These are phyloP conservation scores for Lasioglossum vierecki DNA, from an alignment of 2,888 invertebrate genomes.

Conservation along the genomic window DNA sequence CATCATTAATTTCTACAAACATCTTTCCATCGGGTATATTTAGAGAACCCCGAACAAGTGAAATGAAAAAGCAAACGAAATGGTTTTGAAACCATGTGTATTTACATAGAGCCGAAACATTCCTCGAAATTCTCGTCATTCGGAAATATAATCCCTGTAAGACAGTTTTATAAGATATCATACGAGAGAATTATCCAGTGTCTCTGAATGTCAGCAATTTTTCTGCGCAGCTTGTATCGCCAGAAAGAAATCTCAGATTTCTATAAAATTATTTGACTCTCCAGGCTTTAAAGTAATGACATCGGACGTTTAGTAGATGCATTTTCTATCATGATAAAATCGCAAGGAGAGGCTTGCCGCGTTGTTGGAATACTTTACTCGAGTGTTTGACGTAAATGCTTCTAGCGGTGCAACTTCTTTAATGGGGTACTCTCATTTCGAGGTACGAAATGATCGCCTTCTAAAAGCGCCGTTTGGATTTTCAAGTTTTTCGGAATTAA, in stretches of 20 bases:
- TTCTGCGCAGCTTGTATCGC: not conserved
- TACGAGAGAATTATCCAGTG: not conserved
- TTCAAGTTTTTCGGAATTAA: not conserved
- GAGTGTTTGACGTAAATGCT: conserved; percentile 29
- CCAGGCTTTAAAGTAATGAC: conserved; percentile 3
- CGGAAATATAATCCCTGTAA: not conserved
- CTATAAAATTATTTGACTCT: not conserved
- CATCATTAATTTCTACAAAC: conserved; percentile 16
- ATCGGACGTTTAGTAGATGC: conserved; percentile 51
- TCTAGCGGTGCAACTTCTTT: conserved; percentile 32
- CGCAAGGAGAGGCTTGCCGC: conserved; percentile 51
- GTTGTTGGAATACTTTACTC: conserved; percentile 51
- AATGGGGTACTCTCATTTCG: conserved; percentile 20
- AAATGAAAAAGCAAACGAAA: conserved; percentile 2
- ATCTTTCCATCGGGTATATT: not conserved
- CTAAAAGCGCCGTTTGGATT: not conserved
- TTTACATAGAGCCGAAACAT: not conserved
- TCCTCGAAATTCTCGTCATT: not conserved
- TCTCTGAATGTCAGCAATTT: not conserved
- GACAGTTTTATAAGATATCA: not conserved
- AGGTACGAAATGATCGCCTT: conserved; percentile 11
- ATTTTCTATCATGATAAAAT: conserved; percentile 63
- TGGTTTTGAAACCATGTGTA: not conserved
- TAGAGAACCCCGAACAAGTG: not conserved
- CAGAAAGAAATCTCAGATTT: not conserved